Evolutionary conservation across 2,797 vertebrate genomes (phyloP), one percentile per base, ranked within the genome.

Genomic region (Thunnus albacares): DNA sequence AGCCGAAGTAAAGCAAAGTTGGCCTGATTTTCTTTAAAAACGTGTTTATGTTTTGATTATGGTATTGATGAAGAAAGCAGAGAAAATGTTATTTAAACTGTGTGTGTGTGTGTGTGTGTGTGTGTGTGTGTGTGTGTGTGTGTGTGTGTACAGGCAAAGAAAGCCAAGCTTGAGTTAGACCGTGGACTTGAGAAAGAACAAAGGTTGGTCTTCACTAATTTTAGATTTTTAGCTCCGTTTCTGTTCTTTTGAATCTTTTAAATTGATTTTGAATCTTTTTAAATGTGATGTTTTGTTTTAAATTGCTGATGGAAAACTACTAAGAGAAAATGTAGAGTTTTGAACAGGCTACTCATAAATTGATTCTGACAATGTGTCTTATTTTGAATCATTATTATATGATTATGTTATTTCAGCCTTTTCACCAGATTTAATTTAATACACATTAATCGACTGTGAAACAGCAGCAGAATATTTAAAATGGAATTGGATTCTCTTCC

Each of bases 161-260:
- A 98, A 93, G 96, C 96, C 14, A 94, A 95, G 71, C 93, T 93
- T 80, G 98, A 98, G 82, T 93, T 97, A 81, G 96, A 97, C 58
- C 89, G 95, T 33, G 90, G 94, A 28, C 94, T 94, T 90, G 95
- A 98, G 41, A 95, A 97, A 89, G 92, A 94, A 76, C 82, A 95
- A 68, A 96, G 96, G 98, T 99, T 84, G 0, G 84, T 93, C 30
- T 66, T 71, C n/a, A 8, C 45, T 55, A 12, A 56, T 26, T 28
- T 56, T 0, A 26, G 20, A 35, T 26, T 70, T 6, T 64, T 56
- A 0, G 0, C 43, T 49, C 3, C 15, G 7, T 52, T 62, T 45
- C 4, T 43, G 2, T 51, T 30, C 13, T 49, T 66, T 14, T 49
- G 38, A 53, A 53, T 53, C 35, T 38, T 38, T 18, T 17, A 49